phyloP scores from a whole-genome alignment of 2,113 vertebrate species.

The Leucopsar rothschildi region DNA sequence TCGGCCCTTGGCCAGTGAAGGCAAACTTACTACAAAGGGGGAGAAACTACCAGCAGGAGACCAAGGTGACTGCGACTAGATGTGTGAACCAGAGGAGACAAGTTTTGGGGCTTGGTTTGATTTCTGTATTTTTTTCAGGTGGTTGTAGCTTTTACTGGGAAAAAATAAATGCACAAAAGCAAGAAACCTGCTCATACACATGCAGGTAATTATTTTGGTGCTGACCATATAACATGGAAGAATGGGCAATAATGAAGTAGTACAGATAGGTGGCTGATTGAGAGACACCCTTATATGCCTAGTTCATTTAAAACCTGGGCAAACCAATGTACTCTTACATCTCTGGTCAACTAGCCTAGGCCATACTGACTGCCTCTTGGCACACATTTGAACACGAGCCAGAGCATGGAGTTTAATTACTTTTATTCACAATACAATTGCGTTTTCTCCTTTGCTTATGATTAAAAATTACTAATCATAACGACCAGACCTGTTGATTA shows the following conservation, averaged over 20 bases:
- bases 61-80: background rate
- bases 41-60: background rate
- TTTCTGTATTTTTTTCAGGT: background rate
- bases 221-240: background rate
- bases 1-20: background rate
- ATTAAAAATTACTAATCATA: slow-evolving; percentile 39
- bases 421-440: slow-evolving; percentile 1
- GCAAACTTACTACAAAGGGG: background rate
- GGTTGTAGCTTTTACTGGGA: background rate
- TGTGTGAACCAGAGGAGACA: background rate
- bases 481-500: slow-evolving; percentile 11
- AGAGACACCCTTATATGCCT: background rate
- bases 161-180: background rate
- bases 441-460: background rate
- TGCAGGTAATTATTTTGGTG: background rate
- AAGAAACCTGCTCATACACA: background rate
- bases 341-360: background rate
- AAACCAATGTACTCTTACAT: background rate
- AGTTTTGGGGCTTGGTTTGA: background rate
- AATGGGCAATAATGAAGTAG: background rate
- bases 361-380: background rate
- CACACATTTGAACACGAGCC: background rate
- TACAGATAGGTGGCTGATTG: background rate
- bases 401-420: background rate
- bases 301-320: background rate